phyloP scores from a whole-genome alignment of 2,113 vertebrate genomes.

The Fregata magnificens region DNA sequence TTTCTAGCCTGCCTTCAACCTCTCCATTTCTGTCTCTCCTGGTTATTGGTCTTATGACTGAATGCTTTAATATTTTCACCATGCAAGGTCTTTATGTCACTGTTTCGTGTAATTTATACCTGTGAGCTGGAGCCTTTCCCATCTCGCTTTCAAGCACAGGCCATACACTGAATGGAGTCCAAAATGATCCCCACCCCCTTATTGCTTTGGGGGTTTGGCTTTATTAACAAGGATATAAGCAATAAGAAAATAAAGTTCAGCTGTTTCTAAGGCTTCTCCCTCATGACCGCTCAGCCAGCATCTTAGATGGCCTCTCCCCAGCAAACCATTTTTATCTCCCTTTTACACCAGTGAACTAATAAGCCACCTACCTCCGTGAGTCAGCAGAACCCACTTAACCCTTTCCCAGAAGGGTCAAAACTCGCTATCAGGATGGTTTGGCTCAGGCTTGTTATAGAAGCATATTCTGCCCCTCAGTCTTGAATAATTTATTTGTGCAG shows the following conservation, averaged over 20 bases:
- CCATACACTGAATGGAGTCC: slow-evolving; percentile 4
- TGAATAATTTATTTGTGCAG: slow-evolving; percentile 63
- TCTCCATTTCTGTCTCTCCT: slow-evolving; percentile 64
- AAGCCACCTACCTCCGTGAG: slow-evolving; percentile 64
- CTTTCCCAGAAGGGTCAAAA: slow-evolving; percentile 64
- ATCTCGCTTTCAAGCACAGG: slow-evolving; percentile 34
- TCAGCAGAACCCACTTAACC: slow-evolving; percentile 70
- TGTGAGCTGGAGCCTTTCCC: slow-evolving; percentile 62
- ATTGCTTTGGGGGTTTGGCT: slow-evolving; percentile 65
- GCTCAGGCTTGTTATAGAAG: slow-evolving; percentile 38
- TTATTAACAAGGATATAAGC: slow-evolving; percentile 69
- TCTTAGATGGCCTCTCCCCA: slow-evolving; percentile 54
- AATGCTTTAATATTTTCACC: slow-evolving; percentile 74
- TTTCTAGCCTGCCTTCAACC: slow-evolving; percentile 56
- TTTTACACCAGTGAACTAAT: slow-evolving; percentile 66
- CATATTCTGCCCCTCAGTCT: slow-evolving; percentile 24
- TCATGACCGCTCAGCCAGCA: slow-evolving; percentile 52
- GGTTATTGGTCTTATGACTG: slow-evolving; percentile 72
- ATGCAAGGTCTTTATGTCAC: slow-evolving; percentile 71
- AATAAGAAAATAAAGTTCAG: slow-evolving; percentile 67
- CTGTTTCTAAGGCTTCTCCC: slow-evolving; percentile 59
- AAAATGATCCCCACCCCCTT: slow-evolving; percentile 59
- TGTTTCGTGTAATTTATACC: slow-evolving; percentile 69
- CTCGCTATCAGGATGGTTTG: slow-evolving; percentile 11
- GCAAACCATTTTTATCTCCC: slow-evolving; percentile 55